Evolutionary conservation across 92 coral and sea anemone genomes (phyloP).

Genomic region (Actinostola sp.): DNA sequence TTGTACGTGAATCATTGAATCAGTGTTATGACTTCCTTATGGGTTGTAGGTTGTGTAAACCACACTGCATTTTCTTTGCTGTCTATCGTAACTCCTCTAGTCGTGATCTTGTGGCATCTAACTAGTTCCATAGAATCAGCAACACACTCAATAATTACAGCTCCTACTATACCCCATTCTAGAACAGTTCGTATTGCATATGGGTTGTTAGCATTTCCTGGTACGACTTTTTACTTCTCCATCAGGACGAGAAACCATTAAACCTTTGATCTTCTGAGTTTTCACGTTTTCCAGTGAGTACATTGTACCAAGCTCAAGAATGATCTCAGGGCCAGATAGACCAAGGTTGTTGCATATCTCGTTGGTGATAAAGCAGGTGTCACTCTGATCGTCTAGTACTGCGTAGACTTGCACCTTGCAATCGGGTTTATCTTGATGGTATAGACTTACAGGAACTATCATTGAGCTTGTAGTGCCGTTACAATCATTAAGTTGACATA

Average conservation of each 20-base stretch:
- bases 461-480: constrained; percentile 24
- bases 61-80: constrained; percentile 17
- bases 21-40: constrained; percentile 59
- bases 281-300: constrained; percentile 42
- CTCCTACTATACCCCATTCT: constrained; percentile 68
- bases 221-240: constrained; percentile 22
- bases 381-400: constrained; percentile 58
- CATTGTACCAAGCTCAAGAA: constrained; percentile 46
- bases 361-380: constrained; percentile 48
- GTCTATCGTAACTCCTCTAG: neutral
- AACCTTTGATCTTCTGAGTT: constrained; percentile 46
- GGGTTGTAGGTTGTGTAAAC: too few relatives aligned
- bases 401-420: constrained; percentile 51
- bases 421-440: constrained; percentile 20
- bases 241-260: constrained; percentile 34
- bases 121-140: neutral
- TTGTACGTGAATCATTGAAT: too few relatives aligned
- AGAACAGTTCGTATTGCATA: too few relatives aligned
- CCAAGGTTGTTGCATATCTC: constrained; percentile 26
- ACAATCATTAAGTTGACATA: neutral
- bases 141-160: neutral
- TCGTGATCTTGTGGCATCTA: neutral
- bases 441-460: constrained; percentile 57
- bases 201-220: constrained; percentile 51
- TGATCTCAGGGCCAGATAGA: constrained; percentile 47